phyloP scores from a whole-genome alignment of 2,113 vertebrate genomes.

The Gymnocephalus cernua region DNA sequence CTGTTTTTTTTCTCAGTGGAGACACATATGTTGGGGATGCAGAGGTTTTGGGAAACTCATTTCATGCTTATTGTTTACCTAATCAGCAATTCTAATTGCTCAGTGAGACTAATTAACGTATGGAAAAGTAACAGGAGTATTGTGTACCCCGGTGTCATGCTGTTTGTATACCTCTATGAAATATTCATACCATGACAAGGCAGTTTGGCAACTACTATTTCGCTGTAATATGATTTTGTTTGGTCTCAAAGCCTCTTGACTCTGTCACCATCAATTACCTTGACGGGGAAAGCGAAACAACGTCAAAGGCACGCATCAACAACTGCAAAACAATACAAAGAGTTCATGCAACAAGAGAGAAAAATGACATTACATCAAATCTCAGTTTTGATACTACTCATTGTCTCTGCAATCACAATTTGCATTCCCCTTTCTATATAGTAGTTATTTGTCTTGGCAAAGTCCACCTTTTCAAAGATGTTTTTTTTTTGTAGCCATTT shows the following conservation, averaged over 20 bases:
- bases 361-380: neutral
- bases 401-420: neutral
- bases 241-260: constrained; percentile 50
- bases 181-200: constrained; percentile 69
- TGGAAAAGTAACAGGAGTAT: constrained; percentile 51
- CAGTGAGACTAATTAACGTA: constrained; percentile 58
- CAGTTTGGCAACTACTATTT: constrained; percentile 52
- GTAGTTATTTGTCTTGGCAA: neutral
- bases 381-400: neutral
- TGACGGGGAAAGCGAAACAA: constrained; percentile 40
- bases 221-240: constrained; percentile 50
- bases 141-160: constrained; percentile 51
- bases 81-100: constrained; percentile 72
- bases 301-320: constrained; percentile 37
- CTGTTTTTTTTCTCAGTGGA: constrained; percentile 37
- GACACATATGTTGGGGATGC: constrained; percentile 49
- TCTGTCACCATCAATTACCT: constrained; percentile 63
- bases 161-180: constrained; percentile 68
- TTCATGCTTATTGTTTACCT: constrained; percentile 74
- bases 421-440: neutral
- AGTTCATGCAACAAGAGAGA: neutral
- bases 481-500: too few species aligned
- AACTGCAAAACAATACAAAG: constrained; percentile 19
- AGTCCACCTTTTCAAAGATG: too few species aligned
- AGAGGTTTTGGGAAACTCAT: constrained; percentile 67